Base-by-base conservation (phyloP, 2,797 vertebrate genomes). In the Sebastiscus tertius region DNA sequence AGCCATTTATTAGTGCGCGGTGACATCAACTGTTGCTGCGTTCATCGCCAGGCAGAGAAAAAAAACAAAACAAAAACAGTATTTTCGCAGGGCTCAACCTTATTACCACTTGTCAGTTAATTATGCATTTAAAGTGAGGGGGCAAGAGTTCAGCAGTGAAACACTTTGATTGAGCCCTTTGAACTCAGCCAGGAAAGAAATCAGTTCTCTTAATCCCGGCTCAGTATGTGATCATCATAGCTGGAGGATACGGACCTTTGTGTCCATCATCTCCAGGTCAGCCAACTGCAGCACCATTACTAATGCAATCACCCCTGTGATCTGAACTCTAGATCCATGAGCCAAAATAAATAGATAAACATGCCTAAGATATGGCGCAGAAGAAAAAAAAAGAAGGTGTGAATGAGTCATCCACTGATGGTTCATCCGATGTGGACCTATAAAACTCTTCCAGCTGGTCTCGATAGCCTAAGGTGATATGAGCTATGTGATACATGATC, bases 161-260 rank as follows among this genome's bases (percentile, higher is more conserved):
- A 86, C 77, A 76, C 82, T 92, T 91, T 90, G 89, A 95, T 86
- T 90, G 77, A 88, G 90, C 80, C 77, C 91, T 94, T 90, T 93
- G 89, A 93, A 93, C 92, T 87, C 74, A 60, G 68, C 54, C 72
- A 67, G 88, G 83, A 85, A 92, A 87, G 81, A 91, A 91, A 94
- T 91, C 72, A 85, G 83, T 80, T 76, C 74, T 88, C 81, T 86
- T 90, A 90, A 91, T 93, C 86, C 85, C 29, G 42, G 62, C 85
- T 65, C 87, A 72, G 61, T 60, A 80, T 92, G 88, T 90, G 89
- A 92, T 91, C 92, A 87, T 89, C 55, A 46, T 87, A 84, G 88
- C 91, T 79, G 16, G 76, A 91, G 89, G 91, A 91, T 77, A 90
- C 64, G 49, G 84, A 85, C 83, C 86, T 81, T 61, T 72, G 71